Conservation (phyloP, 2,113 vertebrate genomes). For the Corvus cornix region DNA sequence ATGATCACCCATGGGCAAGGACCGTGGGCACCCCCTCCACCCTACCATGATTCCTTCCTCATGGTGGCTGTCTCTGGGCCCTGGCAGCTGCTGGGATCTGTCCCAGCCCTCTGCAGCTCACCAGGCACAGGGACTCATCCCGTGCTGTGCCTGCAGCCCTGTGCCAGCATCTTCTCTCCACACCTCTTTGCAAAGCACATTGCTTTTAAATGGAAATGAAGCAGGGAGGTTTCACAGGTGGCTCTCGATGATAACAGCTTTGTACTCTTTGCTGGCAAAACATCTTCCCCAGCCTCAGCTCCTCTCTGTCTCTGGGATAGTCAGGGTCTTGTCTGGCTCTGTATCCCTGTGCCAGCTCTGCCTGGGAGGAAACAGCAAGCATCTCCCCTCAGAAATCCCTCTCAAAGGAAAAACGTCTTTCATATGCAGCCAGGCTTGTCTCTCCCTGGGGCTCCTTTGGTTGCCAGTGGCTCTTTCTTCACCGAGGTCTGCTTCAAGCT, state of each 20-base stretch:
- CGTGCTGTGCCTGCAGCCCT: background rate
- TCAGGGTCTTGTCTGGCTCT: background rate
- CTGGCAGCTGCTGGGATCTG: background rate
- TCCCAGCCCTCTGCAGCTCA: background rate
- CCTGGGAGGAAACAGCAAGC: background rate
- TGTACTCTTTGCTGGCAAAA: background rate
- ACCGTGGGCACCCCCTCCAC: fast-evolving
- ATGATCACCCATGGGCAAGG: background rate
- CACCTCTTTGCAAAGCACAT: background rate
- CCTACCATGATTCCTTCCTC: background rate
- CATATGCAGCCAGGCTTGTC: background rate
- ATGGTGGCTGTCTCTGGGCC: background rate
- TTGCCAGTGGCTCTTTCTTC: background rate
- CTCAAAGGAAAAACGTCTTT: background rate
- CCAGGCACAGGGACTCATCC: background rate
- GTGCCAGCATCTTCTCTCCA: background rate
- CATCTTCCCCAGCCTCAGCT: background rate
- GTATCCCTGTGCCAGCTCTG: fast-evolving
- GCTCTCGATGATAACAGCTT: background rate
- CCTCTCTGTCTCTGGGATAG: background rate
- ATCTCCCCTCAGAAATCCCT: background rate
- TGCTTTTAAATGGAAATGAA: conserved; percentile 19
- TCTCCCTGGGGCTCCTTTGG: background rate
- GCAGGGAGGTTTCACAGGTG: background rate
- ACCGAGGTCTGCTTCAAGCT: background rate